Conservation (phyloP, 2,888 invertebrate genomes). For the Oegoconia quadripuncta region DNA sequence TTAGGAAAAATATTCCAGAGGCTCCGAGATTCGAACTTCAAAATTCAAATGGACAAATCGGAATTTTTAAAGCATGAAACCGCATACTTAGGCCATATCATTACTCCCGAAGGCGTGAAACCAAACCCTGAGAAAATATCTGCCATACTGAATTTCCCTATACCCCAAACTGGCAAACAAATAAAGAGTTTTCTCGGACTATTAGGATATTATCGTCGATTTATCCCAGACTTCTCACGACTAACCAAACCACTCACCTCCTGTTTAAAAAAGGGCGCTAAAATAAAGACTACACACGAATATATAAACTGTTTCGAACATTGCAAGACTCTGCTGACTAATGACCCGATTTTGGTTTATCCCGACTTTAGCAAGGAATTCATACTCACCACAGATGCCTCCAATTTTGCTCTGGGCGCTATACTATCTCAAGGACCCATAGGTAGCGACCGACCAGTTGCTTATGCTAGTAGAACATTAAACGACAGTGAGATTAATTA, state of each 20-base stretch:
- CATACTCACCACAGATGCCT: slow-evolving; percentile 15
- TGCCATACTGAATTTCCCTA: neutral
- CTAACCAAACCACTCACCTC: slow-evolving; percentile 18
- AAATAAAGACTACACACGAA: neutral
- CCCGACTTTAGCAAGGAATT: slow-evolving; percentile 13
- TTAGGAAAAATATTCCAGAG: neutral
- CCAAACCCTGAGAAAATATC: slow-evolving; percentile 28
- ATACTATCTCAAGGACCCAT: slow-evolving; percentile 16
- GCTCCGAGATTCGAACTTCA: too few relatives aligned
- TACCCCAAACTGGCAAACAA: slow-evolving; percentile 14
- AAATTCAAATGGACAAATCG: too few relatives aligned
- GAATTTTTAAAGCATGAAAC: too few relatives aligned
- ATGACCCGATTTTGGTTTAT: slow-evolving; percentile 6
- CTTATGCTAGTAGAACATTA: slow-evolving; percentile 1
- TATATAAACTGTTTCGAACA: slow-evolving; percentile 7
- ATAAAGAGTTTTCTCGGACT: slow-evolving; percentile 29
- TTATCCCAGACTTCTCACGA: slow-evolving; percentile 28
- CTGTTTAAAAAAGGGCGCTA: slow-evolving; percentile 11
- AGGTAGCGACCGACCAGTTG: slow-evolving; percentile 9
- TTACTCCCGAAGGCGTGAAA: too few relatives aligned
- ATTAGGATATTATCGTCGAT: slow-evolving; percentile 28
- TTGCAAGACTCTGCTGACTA: slow-evolving; percentile 4
- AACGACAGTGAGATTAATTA: too few relatives aligned
- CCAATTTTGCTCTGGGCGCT: slow-evolving; percentile 14
- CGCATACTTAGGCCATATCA: too few relatives aligned